Evolutionary conservation across 2,797 vertebrate genomes (phyloP), one percentile per base, ranked within the genome.

Genomic region (Scarus forsteni): DNA sequence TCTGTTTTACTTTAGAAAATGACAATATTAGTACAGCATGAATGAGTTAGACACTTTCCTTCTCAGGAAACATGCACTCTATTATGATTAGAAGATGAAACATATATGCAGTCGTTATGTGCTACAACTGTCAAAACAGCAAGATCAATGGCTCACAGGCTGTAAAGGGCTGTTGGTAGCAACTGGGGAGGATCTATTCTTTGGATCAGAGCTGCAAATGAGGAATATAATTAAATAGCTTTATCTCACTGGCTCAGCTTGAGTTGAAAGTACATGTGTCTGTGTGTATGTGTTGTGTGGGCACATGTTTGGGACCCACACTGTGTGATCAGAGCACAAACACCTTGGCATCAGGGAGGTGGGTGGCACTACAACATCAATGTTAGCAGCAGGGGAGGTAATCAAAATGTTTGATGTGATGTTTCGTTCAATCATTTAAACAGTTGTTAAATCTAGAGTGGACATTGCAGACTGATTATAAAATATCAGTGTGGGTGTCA

Each of bases 211-310:
- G 72, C 88, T 88, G 82, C 84, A 93, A 94, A 95, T 93, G 86
- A 92, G 88, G 85, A 92, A 87, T 91, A 90, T 92, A 93, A 94
- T 94, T 93, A 93, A 86, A 92, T 81, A 85, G 89, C 66, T 92
- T 93, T 93, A 93, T 93, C 91, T 83, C 85, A 57, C 73, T 65
- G 84, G 75, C 86, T 85, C 90, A 91, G 87, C 72, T 75, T 55
- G 70, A 55, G 42, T 79, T 85, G 66, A 74, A 73, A 75, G 69
- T 66, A 34, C 49, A 42, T 57, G 55, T 5, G 61, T 43, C 15
- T 44, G 60, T 42, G 51, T 56, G 60, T 62, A 36, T 46, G 42
- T 49, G 39, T 46, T 66, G 71, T 64, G 43, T 68, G 36, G 42
- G 38, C 27, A 15, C 8, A 16, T 73, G 59, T 75, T 69, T 81